Evolutionary conservation across 2,888 invertebrate species (phyloP).

Genomic region (Hyles lineata): DNA sequence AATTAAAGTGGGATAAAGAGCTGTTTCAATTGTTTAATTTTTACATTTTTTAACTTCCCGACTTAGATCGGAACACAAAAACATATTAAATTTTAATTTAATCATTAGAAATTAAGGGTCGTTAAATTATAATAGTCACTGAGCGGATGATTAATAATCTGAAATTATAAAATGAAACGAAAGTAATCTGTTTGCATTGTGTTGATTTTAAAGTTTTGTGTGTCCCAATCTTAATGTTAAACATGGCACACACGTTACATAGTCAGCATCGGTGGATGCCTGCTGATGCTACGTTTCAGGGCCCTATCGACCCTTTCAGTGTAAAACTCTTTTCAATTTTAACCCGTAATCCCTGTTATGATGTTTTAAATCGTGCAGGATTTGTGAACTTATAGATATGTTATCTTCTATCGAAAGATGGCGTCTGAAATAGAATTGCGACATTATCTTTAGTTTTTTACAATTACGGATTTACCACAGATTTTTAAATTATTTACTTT

Average conservation of each 20-base stretch:
- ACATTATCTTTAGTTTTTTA: not conserved
- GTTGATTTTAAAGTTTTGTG: not conserved
- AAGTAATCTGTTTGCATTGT: not conserved
- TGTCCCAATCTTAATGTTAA: slow-evolving; percentile 3
- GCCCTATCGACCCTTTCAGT: slow-evolving; percentile 16
- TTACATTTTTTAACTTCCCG: no score
- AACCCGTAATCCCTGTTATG: slow-evolving; percentile 16
- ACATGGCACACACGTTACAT: slow-evolving; percentile 5
- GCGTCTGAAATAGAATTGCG: not conserved
- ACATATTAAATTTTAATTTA: no score
- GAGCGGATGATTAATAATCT: no score
- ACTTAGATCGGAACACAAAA: no score
- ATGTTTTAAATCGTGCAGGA: not conserved
- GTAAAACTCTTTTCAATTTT: slow-evolving; percentile 18
- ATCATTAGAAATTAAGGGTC: no score
- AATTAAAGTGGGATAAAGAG: no score
- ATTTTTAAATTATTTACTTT: no score
- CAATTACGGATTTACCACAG: no score
- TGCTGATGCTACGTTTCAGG: slow-evolving; percentile 15
- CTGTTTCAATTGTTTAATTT: no score
- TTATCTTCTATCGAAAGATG: not conserved
- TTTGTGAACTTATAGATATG: not conserved
- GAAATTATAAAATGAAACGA: no score
- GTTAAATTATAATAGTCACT: no score
- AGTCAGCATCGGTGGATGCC: slow-evolving; percentile 21